Percentiles rank a stretch among this genome's conserved stretches.
Evolutionary conservation across 1,140 invertebrate genomes (phyloP).

Genomic region (Sitobion miscanthi): DNA sequence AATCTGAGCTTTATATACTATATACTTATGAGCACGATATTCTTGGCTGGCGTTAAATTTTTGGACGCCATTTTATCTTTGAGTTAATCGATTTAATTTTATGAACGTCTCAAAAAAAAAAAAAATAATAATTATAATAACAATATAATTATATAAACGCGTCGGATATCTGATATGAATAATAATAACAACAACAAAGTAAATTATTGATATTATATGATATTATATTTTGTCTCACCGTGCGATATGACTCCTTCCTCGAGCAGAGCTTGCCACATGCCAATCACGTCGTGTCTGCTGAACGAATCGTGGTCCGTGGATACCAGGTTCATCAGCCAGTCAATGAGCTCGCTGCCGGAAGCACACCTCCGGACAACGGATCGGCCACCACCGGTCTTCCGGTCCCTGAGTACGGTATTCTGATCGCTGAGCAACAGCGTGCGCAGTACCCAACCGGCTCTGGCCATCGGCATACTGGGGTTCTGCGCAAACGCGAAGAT

Average conservation of each 20-base stretch:
- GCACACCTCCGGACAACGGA: conserved; percentile 68
- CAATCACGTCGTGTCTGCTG: conserved; percentile 76
- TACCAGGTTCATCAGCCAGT: conserved; percentile 71
- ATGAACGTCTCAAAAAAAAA: not conserved
- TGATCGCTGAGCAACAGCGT: conserved; percentile 71
- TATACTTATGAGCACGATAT: not conserved
- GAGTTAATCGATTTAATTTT: not conserved
- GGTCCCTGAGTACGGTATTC: conserved; percentile 70
- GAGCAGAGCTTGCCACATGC: conserved; percentile 84
- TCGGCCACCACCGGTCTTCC: conserved; percentile 66
- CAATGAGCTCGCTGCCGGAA: conserved; percentile 75
- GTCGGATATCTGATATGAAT: not conserved
- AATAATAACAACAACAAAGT: not conserved
- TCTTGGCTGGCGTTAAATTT: not conserved
- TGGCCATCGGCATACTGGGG: conserved; percentile 71
- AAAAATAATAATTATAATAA: no score
- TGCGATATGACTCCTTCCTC: conserved; percentile 82
- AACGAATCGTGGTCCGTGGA: conserved; percentile 65
- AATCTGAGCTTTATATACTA: no score
- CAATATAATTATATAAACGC: no score
- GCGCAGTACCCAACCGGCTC: conserved; percentile 74
- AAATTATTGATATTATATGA: not conserved
- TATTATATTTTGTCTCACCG: conserved; percentile 65
- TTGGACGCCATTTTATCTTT: not conserved
- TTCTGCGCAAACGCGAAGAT: conserved; percentile 62